Evolutionary conservation across 2,797 vertebrate species (phyloP).

Genomic region (Chaunax sp.): DNA sequence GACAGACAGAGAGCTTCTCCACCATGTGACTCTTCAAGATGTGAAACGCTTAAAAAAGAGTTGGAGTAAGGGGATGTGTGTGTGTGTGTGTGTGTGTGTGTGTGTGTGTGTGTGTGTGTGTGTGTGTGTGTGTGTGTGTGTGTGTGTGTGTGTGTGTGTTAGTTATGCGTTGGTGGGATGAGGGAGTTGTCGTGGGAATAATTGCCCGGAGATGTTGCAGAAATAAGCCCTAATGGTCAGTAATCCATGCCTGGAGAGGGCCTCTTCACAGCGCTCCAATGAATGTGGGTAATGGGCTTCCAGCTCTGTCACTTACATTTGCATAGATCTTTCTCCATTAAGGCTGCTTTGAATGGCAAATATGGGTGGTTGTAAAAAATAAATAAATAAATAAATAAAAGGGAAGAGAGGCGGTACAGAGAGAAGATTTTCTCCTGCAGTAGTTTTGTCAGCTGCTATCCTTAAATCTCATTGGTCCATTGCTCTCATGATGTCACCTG

Average conservation of each 20-base stretch:
- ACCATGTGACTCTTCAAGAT: constrained; percentile 60
- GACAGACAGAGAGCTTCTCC: constrained; percentile 21
- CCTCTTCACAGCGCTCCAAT: constrained; percentile 85
- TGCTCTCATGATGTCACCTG: constrained; percentile 85
- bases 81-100: constrained; percentile 20
- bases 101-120: constrained; percentile 22
- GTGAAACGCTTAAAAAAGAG: constrained; percentile 68
- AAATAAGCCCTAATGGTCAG: constrained; percentile 87
- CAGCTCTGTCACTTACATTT: constrained; percentile 88
- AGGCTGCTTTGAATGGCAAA: constrained; percentile 91
- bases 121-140: constrained; percentile 2
- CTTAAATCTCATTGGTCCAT: constrained; percentile 96
- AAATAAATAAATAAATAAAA: constrained; percentile 29
- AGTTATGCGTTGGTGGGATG: neutral
- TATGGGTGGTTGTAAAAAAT: constrained; percentile 78
- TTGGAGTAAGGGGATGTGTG: constrained; percentile 31
- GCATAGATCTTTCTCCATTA: constrained; percentile 90
- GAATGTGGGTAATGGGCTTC: constrained; percentile 87
- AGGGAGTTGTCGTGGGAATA: constrained; percentile 71
- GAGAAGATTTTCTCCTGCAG: constrained; percentile 82
- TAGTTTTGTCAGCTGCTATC: constrained; percentile 88
- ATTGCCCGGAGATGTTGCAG: constrained; percentile 82
- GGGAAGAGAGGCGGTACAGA: constrained; percentile 44
- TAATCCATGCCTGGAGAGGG: constrained; percentile 87
- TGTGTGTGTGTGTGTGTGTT: constrained; percentile 4